These are phyloP conservation scores for Rhodophaea formosa DNA, from an alignment of 2,888 invertebrate species.

Conservation along the genomic window DNA sequence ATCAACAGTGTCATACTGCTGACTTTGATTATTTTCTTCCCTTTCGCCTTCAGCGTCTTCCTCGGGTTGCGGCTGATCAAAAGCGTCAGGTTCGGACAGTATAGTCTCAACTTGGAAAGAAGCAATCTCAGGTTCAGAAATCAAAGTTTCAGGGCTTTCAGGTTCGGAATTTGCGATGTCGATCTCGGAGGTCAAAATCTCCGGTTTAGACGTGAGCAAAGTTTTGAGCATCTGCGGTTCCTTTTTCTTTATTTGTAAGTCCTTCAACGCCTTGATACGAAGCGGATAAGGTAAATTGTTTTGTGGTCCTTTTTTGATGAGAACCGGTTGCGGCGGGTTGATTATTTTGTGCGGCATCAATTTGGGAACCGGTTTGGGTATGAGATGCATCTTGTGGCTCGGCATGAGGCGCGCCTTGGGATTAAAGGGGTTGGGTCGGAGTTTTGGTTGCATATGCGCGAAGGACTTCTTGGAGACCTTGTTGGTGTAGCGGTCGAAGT, in stretches of 20 bases:
- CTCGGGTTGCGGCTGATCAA: conserved; percentile 42
- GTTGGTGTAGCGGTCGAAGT: conserved; percentile 76
- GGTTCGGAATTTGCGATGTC: conserved; percentile 76
- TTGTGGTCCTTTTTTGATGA: conserved; percentile 60
- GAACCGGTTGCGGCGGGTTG: conserved; percentile 63
- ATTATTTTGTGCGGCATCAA: conserved; percentile 54
- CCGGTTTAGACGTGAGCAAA: conserved; percentile 69
- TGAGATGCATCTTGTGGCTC: conserved; percentile 70
- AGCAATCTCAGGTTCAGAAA: conserved; percentile 76
- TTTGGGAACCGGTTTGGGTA: conserved; percentile 59
- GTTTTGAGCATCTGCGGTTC: conserved; percentile 78
- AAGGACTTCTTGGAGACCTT: conserved; percentile 62
- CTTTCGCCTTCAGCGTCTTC: conserved; percentile 49
- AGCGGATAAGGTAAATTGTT: conserved; percentile 73
- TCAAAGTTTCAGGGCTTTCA: conserved; percentile 75
- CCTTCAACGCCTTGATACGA: conserved; percentile 75
- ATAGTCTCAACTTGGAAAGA: conserved; percentile 78
- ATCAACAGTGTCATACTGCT: conserved; percentile 71
- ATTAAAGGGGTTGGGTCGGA: conserved; percentile 75
- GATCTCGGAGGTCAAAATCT: conserved; percentile 72
- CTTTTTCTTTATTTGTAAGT: conserved; percentile 75
- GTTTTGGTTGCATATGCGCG: conserved; percentile 62
- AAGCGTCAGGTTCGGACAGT: conserved; percentile 67
- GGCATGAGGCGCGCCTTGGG: conserved; percentile 75
- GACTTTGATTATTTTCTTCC: conserved; percentile 51